Evolutionary conservation across 1,140 invertebrate genomes (phyloP), one percentile per base, ranked within the genome.

Genomic region (Linepithema humile): DNA sequence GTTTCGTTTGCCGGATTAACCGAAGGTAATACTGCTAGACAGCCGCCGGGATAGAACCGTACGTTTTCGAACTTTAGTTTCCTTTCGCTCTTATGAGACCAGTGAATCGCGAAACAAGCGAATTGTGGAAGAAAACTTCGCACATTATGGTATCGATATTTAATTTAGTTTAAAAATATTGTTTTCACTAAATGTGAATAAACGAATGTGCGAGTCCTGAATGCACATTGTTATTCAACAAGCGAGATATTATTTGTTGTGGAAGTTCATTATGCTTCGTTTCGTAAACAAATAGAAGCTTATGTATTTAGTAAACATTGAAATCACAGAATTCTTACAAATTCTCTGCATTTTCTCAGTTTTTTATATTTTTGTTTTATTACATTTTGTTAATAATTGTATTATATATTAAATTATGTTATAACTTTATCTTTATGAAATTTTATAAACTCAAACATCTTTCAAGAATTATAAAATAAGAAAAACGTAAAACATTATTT

Each of bases 1-100:
- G 64, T 70, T 80, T 80, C 75, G 75, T 80, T 80, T 70, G 75
- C 75, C 26, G 75, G 75, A 80, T 80, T 80, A 80, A 80, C 75
- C 35, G 75, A 69, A 80, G 48, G 48, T 80, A 80, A 70, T 40
- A 65, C 48, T 80, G 23, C 75, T 43, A 38, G 75, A 70, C 75
- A 69, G 64, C 48, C 45, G 26, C 75, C 64, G 17, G 64, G 75
- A 80, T 80, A 80, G 48, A 80, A 80, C 38, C 75, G 75, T 78
- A 78, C 64, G 55, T 78, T 78, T 69, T 23, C 75, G 35, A 80
- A 70, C 64, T 80, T 57, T 69, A 69, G 26, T 26, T 80, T 40
- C 23, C 9, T 40, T 40, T 35, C 4, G 35, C 55, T 70, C 48
- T 80, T 70, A 70, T 5, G 6, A 53, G 38, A 29, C 67, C 74